Conservation (phyloP, 2,888 invertebrate species). For the Eumerus sabulonum region DNA sequence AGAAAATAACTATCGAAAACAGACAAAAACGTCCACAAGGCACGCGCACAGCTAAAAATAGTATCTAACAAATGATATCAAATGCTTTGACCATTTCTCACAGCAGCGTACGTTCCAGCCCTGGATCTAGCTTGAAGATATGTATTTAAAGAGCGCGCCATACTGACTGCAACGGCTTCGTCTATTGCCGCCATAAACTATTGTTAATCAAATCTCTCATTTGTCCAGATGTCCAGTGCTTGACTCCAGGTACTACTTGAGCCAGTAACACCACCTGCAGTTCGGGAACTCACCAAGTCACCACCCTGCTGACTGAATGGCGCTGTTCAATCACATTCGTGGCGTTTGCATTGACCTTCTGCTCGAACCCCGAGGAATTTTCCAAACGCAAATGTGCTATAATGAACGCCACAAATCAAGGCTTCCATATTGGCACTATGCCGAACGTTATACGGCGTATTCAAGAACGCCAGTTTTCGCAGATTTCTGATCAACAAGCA, state of each 20-base stretch:
- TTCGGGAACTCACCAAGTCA: constrained; percentile 56
- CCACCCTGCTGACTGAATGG: constrained; percentile 54
- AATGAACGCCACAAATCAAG: constrained; percentile 66
- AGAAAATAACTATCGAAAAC: neutral
- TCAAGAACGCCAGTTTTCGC: constrained; percentile 29
- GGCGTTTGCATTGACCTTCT: constrained; percentile 56
- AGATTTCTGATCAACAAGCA: constrained; percentile 50
- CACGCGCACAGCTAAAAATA: constrained; percentile 58
- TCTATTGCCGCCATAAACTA: constrained; percentile 61
- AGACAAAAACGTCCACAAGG: constrained; percentile 21
- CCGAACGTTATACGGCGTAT: neutral
- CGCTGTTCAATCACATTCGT: constrained; percentile 28
- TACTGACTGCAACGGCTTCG: constrained; percentile 29
- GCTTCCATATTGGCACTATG: constrained; percentile 46
- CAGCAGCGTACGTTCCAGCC: constrained; percentile 26
- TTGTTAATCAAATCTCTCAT: constrained; percentile 68
- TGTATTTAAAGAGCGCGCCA: constrained; percentile 57
- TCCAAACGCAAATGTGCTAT: constrained; percentile 61
- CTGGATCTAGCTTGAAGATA: constrained; percentile 40
- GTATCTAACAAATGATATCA: constrained; percentile 64
- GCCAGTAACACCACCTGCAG: constrained; percentile 49
- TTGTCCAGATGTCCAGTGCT: constrained; percentile 59
- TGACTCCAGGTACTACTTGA: neutral
- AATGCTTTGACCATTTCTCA: constrained; percentile 61
- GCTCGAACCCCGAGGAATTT: constrained; percentile 63